Evolutionary conservation across 2,797 vertebrate species (phyloP).

Genomic region (Borostomias antarcticus): DNA sequence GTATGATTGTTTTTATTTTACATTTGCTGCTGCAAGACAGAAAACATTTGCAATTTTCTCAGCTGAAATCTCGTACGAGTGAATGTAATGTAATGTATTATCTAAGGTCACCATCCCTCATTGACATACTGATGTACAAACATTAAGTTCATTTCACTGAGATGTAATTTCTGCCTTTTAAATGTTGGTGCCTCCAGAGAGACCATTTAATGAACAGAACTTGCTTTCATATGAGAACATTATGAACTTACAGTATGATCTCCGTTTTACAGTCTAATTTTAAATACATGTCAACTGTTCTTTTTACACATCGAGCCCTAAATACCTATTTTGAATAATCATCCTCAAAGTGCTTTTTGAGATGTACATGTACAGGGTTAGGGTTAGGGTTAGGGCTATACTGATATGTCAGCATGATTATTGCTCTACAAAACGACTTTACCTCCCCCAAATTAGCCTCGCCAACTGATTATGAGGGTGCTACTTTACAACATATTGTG

Average conservation of each 20-base stretch:
- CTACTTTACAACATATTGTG: slow-evolving; percentile 9
- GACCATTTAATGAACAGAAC: slow-evolving; percentile 28
- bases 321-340: too few species aligned
- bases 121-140: slow-evolving; percentile 23
- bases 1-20: too few species aligned
- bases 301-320: too few species aligned
- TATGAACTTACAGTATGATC: too few species aligned
- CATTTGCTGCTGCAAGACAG: too few species aligned
- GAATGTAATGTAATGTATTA: slow-evolving; percentile 71
- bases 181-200: slow-evolving; percentile 65
- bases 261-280: too few species aligned
- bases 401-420: too few species aligned
- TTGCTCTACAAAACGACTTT: too few species aligned
- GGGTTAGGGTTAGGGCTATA: too few species aligned
- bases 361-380: too few species aligned
- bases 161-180: slow-evolving; percentile 50
- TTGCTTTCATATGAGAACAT: background rate
- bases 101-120: slow-evolving; percentile 34
- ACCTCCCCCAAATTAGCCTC: slow-evolving; percentile 23
- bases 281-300: slow-evolving; percentile 20
- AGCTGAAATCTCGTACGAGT: slow-evolving; percentile 42
- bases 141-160: slow-evolving; percentile 45
- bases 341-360: too few species aligned
- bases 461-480: slow-evolving; percentile 38
- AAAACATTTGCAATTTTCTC: too few species aligned